phyloP scores from a whole-genome alignment of 2,113 vertebrate genomes.

The Benitochromis conjunctus region DNA sequence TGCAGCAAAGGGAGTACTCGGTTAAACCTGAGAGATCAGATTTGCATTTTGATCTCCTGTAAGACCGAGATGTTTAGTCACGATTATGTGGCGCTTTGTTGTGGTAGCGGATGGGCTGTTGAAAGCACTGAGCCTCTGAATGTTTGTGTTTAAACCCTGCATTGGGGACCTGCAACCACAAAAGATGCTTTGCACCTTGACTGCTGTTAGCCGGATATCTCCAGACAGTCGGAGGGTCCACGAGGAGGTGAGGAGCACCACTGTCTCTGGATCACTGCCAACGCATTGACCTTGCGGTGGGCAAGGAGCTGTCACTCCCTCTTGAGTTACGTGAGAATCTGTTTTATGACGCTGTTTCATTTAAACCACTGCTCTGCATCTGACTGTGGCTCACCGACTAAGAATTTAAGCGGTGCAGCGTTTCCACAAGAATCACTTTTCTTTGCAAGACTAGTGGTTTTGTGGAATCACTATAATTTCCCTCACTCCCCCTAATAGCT shows the following conservation, averaged over 20 bases:
- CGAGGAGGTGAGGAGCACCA: conserved; percentile 24
- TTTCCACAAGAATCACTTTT: neutral
- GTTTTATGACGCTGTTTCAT: conserved; percentile 55
- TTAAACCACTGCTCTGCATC: conserved; percentile 27
- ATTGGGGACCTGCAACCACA: conserved; percentile 21
- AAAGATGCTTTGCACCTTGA: conserved; percentile 36
- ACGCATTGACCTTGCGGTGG: conserved; percentile 61
- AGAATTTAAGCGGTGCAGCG: conserved; percentile 15
- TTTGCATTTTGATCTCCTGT: conserved; percentile 39
- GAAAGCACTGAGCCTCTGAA: conserved; percentile 8
- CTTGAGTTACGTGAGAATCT: conserved; percentile 61
- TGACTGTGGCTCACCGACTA: neutral
- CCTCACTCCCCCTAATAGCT: conserved; percentile 4
- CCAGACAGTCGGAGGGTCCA: conserved; percentile 31
- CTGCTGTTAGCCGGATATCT: conserved; percentile 18
- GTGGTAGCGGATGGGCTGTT: conserved; percentile 13
- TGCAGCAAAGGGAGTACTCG: conserved; percentile 12
- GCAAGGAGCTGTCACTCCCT: conserved; percentile 40
- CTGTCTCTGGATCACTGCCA: conserved; percentile 56
- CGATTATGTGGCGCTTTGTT: conserved; percentile 31
- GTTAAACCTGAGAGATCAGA: conserved; percentile 37
- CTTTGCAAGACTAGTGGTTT: neutral
- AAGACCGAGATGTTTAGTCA: conserved; percentile 41
- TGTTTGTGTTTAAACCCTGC: conserved; percentile 15
- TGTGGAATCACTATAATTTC: conserved; percentile 20